These are phyloP conservation scores for Phrynocephalus forsythii DNA, from an alignment of 2,797 vertebrate genomes.

Conservation along the genomic window DNA sequence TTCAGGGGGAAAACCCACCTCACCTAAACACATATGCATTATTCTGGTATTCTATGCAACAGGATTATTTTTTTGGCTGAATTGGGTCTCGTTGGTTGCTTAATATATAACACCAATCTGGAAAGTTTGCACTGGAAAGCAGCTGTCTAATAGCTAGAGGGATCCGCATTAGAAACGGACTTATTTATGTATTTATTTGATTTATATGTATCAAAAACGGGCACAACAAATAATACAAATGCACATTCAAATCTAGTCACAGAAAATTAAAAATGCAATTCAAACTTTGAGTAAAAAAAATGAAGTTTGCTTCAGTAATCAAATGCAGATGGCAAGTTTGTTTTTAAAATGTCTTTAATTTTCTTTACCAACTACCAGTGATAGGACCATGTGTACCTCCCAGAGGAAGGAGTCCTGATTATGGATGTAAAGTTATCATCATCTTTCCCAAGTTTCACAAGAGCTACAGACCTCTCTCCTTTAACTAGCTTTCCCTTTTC, in stretches of 20 bases:
- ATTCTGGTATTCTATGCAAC: slow-evolving; percentile 11
- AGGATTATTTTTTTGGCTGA: neutral
- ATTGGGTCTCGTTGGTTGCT: neutral
- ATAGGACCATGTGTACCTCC: neutral
- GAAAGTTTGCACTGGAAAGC: neutral
- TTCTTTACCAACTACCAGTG: neutral
- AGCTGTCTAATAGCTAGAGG: neutral
- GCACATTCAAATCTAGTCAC: too few relatives aligned
- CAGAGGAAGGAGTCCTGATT: neutral
- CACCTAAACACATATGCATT: slow-evolving; percentile 5
- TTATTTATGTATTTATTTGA: neutral
- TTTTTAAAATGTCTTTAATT: neutral
- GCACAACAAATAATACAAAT: too few relatives aligned
- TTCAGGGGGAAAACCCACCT: slow-evolving; percentile 2
- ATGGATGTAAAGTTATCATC: neutral
- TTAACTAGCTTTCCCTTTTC: slow-evolving; percentile 23
- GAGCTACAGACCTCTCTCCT: neutral
- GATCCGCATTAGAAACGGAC: neutral
- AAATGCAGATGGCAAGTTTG: neutral
- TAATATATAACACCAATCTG: neutral
- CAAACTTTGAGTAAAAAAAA: too few relatives aligned
- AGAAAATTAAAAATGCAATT: too few relatives aligned
- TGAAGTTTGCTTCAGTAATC: too few relatives aligned
- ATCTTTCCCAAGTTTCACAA: neutral
- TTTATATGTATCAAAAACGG: neutral